Evolutionary conservation across 2,888 invertebrate species (phyloP), one percentile per base, ranked within the genome.

Genomic region (Ophion ventricosus): DNA sequence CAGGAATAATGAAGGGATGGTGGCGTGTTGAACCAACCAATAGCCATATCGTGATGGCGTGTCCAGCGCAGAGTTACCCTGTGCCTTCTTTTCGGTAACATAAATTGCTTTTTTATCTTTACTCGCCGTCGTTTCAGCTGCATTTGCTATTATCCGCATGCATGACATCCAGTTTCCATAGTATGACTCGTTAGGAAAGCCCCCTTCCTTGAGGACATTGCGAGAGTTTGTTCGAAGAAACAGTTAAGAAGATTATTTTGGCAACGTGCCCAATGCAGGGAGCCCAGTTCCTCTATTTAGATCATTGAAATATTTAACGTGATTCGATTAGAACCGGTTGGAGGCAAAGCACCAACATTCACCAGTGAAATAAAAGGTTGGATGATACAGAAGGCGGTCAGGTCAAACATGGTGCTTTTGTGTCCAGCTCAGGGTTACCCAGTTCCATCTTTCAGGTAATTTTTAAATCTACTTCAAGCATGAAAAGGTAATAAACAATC

Each of bases 251-350:
- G 91, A 95, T 95, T 91, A 95, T 97, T 92, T 96, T 96, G 72
- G 94, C 96, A 87, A 95, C 96, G 84, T 96, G 96, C 94, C 96
- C 96, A 91, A 96, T 96, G 82, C 96, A 96, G 94, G 96, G 95
- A 90, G 95, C 93, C 96, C 96, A 73, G 95, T 96, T 91, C 96
- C 96, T 90, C 88, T 92, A 70, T 93, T 93, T 40, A 23, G 23
- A 64, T 56, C 11, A 29, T 56, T n/a, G 17, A 54, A 75, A 23
- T 25, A 23, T 23, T 57, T 67, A 17, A 67, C 63, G 59, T 77
- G 56, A 63, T 59, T 43, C 67, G 67, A 43, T 14, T 90, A 95
- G 95, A 95, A 90, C 95, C 95, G 17, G 94, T 95, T 87, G 95
- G 95, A 82, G 93, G 94, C 61, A 94, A 95, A 91, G 94, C 94